Base-by-base conservation (phyloP, 2,888 invertebrate species). In the Craniophora ligustri region DNA sequence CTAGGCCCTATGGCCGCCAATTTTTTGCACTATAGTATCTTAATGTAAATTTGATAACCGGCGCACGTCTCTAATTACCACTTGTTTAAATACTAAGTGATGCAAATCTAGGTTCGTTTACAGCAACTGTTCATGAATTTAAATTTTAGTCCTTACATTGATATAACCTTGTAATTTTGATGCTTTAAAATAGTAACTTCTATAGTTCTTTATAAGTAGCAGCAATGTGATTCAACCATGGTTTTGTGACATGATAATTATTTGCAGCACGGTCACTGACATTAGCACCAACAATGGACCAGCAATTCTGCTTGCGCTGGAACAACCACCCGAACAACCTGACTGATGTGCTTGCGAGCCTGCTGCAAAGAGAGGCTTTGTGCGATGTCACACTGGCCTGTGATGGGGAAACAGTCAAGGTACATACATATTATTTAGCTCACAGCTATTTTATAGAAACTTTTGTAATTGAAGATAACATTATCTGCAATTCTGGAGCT, bases 381-480 rank as follows among this genome's bases (percentile, higher is more conserved):
- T 98, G 98, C 88, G 98, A 98, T 94, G 98, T 98, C 81, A 98
- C 98, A 80, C 94, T 98, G 84, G 98, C 98, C 75, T 98, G 98
- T 91, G 98, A 98, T 88, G 97, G 97, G 83, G 97, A 97, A 91
- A 97, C 97, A 84, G 96, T 97, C 88, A 96, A 97, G 94, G 95
- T 95, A 86, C 7, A 6, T 36, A 28, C 31, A 13, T 35, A 34
- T 35, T 15, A 31, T 31, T 31, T 34, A 26, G 23, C 13, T 34
- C 10, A 28, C 1, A n/a, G n/a, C 3, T 19, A 2, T n/a, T 10
- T n/a, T 0, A 16, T n/a, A 4, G 3, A 42, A 26, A n/a, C 14
- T 6, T 23, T 1, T 32, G 1, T 10, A 6, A 16, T 11, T 10
- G 15, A 19, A 11, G 3, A 16, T 32, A 7, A 34, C 6, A n/a